phyloP scores from a whole-genome alignment of 2,797 vertebrate species.

The Tapirus indicus region DNA sequence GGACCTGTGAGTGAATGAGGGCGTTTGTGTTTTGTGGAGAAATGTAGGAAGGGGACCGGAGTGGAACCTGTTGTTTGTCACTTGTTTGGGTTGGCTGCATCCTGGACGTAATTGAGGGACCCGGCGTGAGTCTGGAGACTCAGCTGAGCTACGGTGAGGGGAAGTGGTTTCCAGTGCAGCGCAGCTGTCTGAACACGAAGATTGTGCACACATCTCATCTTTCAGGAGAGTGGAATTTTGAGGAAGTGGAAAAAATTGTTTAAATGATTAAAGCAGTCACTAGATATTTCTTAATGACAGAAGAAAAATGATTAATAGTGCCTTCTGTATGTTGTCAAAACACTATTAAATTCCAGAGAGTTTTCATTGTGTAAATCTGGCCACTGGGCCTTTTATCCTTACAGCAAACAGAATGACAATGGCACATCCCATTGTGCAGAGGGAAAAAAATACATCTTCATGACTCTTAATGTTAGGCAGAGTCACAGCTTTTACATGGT shows the following conservation, averaged over 20 bases:
- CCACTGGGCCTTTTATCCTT: neutral
- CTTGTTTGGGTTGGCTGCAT: neutral
- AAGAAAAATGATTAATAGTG: neutral
- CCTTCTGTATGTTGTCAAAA: neutral
- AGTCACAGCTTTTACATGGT: neutral
- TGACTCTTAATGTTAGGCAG: neutral
- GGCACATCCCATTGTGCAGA: neutral
- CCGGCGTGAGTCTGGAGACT: neutral
- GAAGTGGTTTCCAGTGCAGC: neutral
- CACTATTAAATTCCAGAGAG: neutral
- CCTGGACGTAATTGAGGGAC: neutral
- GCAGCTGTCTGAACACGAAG: neutral
- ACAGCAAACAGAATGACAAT: neutral
- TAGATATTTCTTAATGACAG: constrained; percentile 42
- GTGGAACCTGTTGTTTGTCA: constrained; percentile 66
- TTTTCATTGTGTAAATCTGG: constrained; percentile 3
- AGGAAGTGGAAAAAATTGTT: neutral
- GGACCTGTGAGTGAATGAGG: constrained; percentile 73
- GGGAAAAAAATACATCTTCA: neutral
- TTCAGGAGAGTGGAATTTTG: neutral
- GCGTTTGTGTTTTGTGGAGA: constrained; percentile 10
- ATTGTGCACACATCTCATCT: neutral
- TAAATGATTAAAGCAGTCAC: neutral
- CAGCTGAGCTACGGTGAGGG: neutral
- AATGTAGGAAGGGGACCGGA: neutral